Evolutionary conservation across 2,113 vertebrate genomes (phyloP).

Genomic region (Cyprichromis sp.): DNA sequence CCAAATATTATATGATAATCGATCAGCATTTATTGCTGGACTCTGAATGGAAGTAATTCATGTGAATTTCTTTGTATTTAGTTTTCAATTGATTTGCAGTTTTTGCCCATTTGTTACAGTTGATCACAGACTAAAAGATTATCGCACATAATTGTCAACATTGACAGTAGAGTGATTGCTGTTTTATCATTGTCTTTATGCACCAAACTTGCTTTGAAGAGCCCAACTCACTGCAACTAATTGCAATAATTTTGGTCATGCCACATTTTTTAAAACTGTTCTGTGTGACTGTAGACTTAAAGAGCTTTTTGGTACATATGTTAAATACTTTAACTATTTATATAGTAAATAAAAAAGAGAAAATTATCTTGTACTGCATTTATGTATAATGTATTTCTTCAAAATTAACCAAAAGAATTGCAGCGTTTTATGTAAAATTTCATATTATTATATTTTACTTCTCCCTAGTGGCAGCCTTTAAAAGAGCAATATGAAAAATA

Average conservation of each 20-base stretch:
- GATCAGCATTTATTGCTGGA: not conserved
- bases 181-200: not conserved
- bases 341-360: not conserved
- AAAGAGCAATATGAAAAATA: not conserved
- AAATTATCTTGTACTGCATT: fast-evolving
- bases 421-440: not conserved
- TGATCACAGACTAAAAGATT: not conserved
- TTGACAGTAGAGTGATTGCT: not conserved
- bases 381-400: not conserved
- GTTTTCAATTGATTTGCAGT: not conserved
- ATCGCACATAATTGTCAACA: not conserved
- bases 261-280: not conserved
- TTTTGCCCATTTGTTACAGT: not conserved
- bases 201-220: not conserved
- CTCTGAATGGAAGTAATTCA: not conserved
- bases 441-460: fast-evolving
- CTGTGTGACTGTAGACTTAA: not conserved
- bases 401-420: not conserved
- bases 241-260: not conserved
- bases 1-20: not conserved
- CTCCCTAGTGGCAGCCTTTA: fast-evolving
- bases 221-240: not conserved
- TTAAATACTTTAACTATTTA: not conserved
- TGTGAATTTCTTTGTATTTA: not conserved
- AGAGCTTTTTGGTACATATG: not conserved